Conservation (phyloP, 2,888 invertebrate species). For the Piscicola geometra region DNA sequence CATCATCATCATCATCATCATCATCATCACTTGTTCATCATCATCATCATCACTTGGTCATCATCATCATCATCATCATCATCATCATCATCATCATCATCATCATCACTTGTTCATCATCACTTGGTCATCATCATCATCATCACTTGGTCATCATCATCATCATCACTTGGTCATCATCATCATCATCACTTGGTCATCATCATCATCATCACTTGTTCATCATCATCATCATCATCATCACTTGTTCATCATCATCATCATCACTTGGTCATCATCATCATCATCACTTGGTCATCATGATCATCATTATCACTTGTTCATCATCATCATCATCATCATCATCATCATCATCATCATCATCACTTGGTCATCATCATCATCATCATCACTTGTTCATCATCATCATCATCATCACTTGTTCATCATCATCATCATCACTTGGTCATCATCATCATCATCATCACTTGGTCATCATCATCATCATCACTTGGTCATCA, state of each 20-base stretch:
- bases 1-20: neutral
- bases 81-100: neutral
- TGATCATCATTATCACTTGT: neutral
- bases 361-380: constrained; percentile 8
- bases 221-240: constrained; percentile 4
- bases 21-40: too few species aligned
- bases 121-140: constrained; percentile 29
- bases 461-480: constrained; percentile 22
- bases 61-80: too few species aligned
- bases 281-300: neutral
- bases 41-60: constrained; percentile 14
- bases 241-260: constrained; percentile 12
- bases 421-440: constrained; percentile 14
- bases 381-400: constrained; percentile 10
- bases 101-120: constrained; percentile 28
- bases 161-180: constrained; percentile 30
- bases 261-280: constrained; percentile 23
- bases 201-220: constrained; percentile 24
- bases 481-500: constrained; percentile 21
- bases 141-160: constrained; percentile 22
- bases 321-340: neutral
- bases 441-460: constrained; percentile 20
- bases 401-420: neutral
- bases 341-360: neutral
- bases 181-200: constrained; percentile 19